Percentiles rank a stretch among this genome's conserved stretches.
These are phyloP conservation scores for Cathartes aura DNA, from an alignment of 2,113 vertebrate species.

Conservation along the genomic window DNA sequence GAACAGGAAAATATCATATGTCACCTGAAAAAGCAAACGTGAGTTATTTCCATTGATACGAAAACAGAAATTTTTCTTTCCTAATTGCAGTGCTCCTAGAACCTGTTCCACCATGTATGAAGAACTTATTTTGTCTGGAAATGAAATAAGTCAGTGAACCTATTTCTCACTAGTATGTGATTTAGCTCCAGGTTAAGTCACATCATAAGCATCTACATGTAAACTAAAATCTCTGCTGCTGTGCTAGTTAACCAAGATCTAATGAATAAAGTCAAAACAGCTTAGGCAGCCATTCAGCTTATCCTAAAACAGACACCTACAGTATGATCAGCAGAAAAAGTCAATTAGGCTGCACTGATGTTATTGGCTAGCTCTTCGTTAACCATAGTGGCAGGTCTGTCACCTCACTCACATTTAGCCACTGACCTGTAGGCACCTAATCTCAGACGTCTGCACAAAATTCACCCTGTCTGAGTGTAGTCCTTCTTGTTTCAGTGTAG, in stretches of 20 bases:
- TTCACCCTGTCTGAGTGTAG: background rate
- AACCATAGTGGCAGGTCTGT: background rate
- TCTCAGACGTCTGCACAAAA: background rate
- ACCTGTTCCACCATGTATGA: background rate
- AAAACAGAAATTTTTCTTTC: background rate
- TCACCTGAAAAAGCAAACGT: background rate
- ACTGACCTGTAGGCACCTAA: background rate
- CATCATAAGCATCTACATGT: background rate
- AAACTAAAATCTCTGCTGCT: background rate
- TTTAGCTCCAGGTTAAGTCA: background rate
- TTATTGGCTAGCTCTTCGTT: background rate
- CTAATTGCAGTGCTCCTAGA: background rate
- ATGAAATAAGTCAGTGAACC: background rate
- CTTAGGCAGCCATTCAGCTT: background rate
- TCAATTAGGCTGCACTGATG: background rate
- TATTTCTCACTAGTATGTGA: background rate
- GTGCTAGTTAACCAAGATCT: background rate
- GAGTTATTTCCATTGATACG: background rate
- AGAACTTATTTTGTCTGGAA: background rate
- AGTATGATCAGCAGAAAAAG: background rate
- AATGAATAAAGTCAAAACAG: background rate
- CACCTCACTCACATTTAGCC: background rate
- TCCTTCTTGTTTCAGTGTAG: background rate
- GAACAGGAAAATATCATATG: background rate
- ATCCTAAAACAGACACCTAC: background rate